Percentiles rank a stretch among this genome's conserved stretches.
Conservation (phyloP, 2,888 invertebrate genomes). For the Sicus ferrugineus region DNA sequence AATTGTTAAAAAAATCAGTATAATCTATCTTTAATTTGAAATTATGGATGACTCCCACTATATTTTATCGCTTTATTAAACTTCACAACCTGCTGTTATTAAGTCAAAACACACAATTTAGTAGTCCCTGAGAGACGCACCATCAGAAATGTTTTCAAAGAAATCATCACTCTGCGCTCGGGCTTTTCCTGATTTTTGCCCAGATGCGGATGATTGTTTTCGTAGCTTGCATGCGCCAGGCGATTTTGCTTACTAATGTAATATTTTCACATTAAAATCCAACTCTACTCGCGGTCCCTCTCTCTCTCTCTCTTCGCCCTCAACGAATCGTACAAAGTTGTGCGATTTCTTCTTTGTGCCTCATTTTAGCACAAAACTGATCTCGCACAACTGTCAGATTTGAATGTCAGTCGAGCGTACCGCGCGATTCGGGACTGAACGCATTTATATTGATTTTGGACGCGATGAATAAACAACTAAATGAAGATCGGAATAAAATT, state of each 20-base stretch:
- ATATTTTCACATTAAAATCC: slow-evolving; percentile 31
- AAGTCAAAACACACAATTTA: too few relatives aligned
- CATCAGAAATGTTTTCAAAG: not conserved
- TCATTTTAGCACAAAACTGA: slow-evolving; percentile 57
- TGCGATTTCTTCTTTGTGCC: slow-evolving; percentile 9
- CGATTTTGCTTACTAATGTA: slow-evolving; percentile 13
- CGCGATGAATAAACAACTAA: slow-evolving; percentile 10
- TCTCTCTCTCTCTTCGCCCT: not conserved
- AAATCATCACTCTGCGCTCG: slow-evolving; percentile 26
- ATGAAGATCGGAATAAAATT: too few relatives aligned
- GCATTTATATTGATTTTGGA: slow-evolving; percentile 36
- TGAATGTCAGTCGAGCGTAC: slow-evolving; percentile 34
- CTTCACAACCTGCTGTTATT: too few relatives aligned
- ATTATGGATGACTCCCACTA: too few relatives aligned
- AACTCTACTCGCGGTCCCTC: not conserved
- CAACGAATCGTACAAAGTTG: slow-evolving; percentile 12
- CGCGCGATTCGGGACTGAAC: slow-evolving; percentile 5
- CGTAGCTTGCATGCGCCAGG: slow-evolving; percentile 30
- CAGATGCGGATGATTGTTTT: slow-evolving; percentile 28
- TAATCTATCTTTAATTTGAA: too few relatives aligned
- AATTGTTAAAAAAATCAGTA: not conserved
- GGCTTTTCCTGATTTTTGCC: slow-evolving; percentile 21
- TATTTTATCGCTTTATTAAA: too few relatives aligned
- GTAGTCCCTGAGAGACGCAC: slow-evolving; percentile 11
- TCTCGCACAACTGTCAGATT: slow-evolving; percentile 58